Evolutionary conservation across 2,888 invertebrate species (phyloP).

Genomic region (Endomychus coccineus): DNA sequence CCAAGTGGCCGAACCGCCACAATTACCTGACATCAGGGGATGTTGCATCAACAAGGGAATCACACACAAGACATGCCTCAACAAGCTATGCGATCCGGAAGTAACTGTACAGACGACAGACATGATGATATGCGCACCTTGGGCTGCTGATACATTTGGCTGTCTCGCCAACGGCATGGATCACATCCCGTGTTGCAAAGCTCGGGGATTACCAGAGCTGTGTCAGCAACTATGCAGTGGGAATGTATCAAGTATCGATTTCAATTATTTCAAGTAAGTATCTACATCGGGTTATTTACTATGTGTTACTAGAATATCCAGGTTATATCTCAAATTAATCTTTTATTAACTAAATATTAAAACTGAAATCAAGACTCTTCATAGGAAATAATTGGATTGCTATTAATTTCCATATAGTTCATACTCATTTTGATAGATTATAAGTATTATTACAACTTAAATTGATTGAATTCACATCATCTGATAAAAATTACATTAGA

Average conservation of each 20-base stretch:
- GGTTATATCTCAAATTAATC: too few relatives aligned
- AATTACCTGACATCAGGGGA: conserved; percentile 61
- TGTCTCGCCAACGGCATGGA: conserved; percentile 75
- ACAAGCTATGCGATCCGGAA: conserved; percentile 73
- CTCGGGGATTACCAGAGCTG: conserved; percentile 64
- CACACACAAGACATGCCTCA: conserved; percentile 65
- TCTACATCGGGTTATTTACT: not conserved
- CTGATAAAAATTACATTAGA: too few relatives aligned
- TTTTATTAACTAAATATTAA: too few relatives aligned
- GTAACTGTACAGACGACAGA: conserved; percentile 59
- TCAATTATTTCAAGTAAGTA: conserved; percentile 74
- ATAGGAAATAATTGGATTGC: too few relatives aligned
- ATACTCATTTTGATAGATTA: too few relatives aligned
- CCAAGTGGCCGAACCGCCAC: conserved; percentile 51
- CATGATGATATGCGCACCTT: conserved; percentile 83
- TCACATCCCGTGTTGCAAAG: conserved; percentile 72
- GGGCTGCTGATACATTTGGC: conserved; percentile 73
- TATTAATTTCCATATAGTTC: too few relatives aligned
- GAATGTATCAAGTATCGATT: conserved; percentile 69
- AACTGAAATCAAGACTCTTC: too few relatives aligned
- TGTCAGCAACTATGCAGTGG: conserved; percentile 75
- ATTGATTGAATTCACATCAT: too few relatives aligned
- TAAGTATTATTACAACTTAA: too few relatives aligned
- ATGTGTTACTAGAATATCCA: too few relatives aligned
- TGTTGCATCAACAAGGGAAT: conserved; percentile 69